Percentiles rank a stretch among this genome's conserved stretches.
phyloP scores from a whole-genome alignment of 2,888 invertebrate species.

The Amitus sp. region DNA sequence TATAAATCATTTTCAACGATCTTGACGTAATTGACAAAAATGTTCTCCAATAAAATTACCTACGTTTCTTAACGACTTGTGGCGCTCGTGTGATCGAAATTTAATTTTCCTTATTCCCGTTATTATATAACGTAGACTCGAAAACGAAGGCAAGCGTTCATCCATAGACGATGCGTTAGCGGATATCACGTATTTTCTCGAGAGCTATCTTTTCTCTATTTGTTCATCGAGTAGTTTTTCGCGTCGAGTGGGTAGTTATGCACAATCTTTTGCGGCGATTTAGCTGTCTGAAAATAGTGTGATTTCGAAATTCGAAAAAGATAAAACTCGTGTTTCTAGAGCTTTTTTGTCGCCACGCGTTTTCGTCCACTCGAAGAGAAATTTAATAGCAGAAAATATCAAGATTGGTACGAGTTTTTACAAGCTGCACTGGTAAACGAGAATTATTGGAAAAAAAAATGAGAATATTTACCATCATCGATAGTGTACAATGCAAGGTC shows the following conservation, averaged over 20 bases:
- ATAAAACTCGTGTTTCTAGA: conserved; percentile 36
- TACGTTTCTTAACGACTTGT: no score
- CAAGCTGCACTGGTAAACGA: no score
- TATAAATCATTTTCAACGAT: background rate
- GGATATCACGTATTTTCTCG: conserved; percentile 32
- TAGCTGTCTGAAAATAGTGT: conserved; percentile 40
- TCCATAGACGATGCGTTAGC: conserved; percentile 20
- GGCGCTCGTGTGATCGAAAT: no score
- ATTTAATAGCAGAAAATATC: no score
- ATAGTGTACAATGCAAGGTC: no score
- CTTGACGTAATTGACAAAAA: background rate
- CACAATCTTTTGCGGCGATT: conserved; percentile 37
- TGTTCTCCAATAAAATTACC: no score
- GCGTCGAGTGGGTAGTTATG: conserved; percentile 37
- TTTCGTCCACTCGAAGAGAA: no score
- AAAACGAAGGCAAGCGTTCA: conserved; percentile 22
- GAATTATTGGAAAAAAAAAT: no score
- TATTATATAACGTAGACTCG: conserved; percentile 11
- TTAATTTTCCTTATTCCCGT: background rate
- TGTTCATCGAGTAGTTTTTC: conserved; percentile 37
- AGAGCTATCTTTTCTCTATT: conserved; percentile 41
- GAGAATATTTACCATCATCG: no score
- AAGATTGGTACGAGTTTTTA: no score
- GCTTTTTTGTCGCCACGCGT: conserved; percentile 27
- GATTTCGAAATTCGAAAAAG: conserved; percentile 41